Evolutionary conservation across 2,888 invertebrate genomes (phyloP).

Genomic region (Aphidius colemani): DNA sequence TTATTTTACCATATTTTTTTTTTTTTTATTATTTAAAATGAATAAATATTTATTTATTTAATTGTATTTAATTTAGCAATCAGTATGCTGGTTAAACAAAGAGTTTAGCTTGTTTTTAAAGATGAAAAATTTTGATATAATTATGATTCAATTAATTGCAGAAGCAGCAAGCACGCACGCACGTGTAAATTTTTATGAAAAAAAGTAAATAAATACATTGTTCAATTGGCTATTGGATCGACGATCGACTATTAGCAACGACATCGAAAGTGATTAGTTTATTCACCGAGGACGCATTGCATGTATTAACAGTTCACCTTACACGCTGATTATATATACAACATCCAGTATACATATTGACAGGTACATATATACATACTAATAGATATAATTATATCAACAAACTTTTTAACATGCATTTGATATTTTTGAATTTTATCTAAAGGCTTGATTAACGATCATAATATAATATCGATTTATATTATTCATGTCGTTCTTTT

Average conservation of each 20-base stretch:
- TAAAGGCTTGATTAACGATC: no score
- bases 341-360: no score
- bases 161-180: constrained; percentile 13
- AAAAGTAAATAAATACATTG: constrained; percentile 5
- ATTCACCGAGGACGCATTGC: constrained; percentile 37
- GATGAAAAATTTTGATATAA: not conserved
- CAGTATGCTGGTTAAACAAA: not conserved
- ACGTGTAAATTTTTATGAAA: constrained; percentile 3
- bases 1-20: not conserved
- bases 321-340: constrained; percentile 26
- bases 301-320: constrained; percentile 29
- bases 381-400: no score
- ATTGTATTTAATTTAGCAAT: not conserved
- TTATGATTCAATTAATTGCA: constrained; percentile 19
- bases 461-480: no score
- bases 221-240: constrained; percentile 16
- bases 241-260: constrained; percentile 37
- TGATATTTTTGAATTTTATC: no score
- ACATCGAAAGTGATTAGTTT: constrained; percentile 42
- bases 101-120: no score
- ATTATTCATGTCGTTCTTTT: no score
- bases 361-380: no score
- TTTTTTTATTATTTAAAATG: not conserved
- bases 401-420: no score
- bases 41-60: not conserved